Base-by-base conservation (phyloP, 2,113 vertebrate genomes). In the Xenopus tropicalis region DNA sequence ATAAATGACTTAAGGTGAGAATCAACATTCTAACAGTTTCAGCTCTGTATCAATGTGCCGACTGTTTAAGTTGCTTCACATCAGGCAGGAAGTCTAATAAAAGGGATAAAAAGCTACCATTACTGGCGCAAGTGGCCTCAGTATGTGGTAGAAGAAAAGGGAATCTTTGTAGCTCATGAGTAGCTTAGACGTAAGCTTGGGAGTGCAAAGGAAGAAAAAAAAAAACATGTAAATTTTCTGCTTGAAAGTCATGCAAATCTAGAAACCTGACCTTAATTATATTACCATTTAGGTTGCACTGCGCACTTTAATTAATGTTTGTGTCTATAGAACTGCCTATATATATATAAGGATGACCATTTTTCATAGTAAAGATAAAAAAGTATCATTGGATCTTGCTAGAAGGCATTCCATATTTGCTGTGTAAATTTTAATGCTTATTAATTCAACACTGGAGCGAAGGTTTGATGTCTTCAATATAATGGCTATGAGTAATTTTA, bases 21-120 rank as follows among this genome's bases (percentile, higher is more conserved):
- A 61, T 62, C 58, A 23, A 14, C 14, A 16, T 24, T 24, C 56
- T 48, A 58, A 73, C 22, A 21, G 52, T 37, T 72, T 43, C 16
- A 72, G 43, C 9, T 22, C 21, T 2, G 25, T 14, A 42, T 42
- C 51, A 17, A 65, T 65, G 57, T 11, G 11, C 20, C 10, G 21
- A 23, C 57, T 59, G 57, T 59, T 59, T 59, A 23, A 59, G 6
- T 21, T 22, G 19, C 57, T 22, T 59, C 22, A 23, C 20, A 24
- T 59, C 22, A 59, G 57, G 22, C 57, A 7, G 20, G 20, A 59
- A 59, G 23, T 59, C 57, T 59, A 13, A 23, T 24, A 12, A 59
- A 59, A 23, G 10, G 57, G 20, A 22, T 59, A 23, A 59, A 59
- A 59, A 23, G 57, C 11, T 17, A 22, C 10, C 21, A 23, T 23